A percentile compares a stretch with the other conserved stretches of the same genome.
phyloP scores from a whole-genome alignment of 2,888 invertebrate genomes.

The Agriopis marginaria region DNA sequence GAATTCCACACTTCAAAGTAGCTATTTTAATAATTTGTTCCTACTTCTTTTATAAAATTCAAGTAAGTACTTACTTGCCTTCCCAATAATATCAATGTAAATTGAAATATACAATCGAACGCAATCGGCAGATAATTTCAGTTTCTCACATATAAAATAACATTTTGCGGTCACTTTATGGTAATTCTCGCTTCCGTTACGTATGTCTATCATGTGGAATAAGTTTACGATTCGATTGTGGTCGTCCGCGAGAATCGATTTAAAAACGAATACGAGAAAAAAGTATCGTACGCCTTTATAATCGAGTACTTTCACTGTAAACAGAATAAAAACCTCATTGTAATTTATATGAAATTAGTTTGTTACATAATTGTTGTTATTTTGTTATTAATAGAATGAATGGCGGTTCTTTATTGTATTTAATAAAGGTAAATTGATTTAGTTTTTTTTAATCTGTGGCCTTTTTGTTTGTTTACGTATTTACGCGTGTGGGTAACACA shows the following conservation, averaged over 20 bases:
- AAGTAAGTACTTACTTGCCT: neutral
- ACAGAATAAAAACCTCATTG: constrained; percentile 44
- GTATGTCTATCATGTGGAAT: constrained; percentile 74
- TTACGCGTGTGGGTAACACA: constrained; percentile 23
- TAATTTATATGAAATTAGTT: constrained; percentile 61
- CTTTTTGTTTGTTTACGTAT: constrained; percentile 37
- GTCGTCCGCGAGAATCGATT: constrained; percentile 51
- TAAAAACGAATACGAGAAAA: constrained; percentile 63
- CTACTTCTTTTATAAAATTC: neutral
- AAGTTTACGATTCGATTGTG: constrained; percentile 40
- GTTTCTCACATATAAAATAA: constrained; percentile 53
- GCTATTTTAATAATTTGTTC: neutral
- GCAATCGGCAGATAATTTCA: constrained; percentile 39
- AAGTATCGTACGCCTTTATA: constrained; percentile 63
- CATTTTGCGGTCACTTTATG: constrained; percentile 55
- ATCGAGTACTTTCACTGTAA: constrained; percentile 62
- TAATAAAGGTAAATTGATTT: constrained; percentile 43
- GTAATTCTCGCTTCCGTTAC: constrained; percentile 59
- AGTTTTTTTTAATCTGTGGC: constrained; percentile 28
- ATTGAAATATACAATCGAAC: constrained; percentile 28
- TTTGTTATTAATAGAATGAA: constrained; percentile 54
- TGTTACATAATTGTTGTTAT: constrained; percentile 54
- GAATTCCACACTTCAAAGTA: neutral
- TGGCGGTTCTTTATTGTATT: constrained; percentile 38
- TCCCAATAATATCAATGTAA: constrained; percentile 16